These are phyloP conservation scores for Pinna nobilis DNA, from an alignment of 1,140 invertebrate genomes.

Conservation along the genomic window DNA sequence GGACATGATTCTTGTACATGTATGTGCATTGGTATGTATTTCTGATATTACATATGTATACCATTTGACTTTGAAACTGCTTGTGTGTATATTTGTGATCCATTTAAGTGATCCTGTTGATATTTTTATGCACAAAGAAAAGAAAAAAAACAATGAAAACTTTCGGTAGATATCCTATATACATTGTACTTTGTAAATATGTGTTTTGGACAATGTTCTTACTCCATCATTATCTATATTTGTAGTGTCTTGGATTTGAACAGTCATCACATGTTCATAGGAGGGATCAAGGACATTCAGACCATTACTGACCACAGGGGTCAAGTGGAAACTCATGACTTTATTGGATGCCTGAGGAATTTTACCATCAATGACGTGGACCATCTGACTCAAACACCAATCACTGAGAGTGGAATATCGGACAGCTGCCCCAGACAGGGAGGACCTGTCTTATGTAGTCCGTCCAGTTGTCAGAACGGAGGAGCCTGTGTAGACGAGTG, in stretches of 20 bases:
- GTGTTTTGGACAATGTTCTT: background rate
- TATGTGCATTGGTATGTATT: no score
- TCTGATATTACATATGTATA: no score
- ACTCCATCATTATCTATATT: background rate
- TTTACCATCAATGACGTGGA: constrained; percentile 88
- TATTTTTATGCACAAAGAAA: background rate
- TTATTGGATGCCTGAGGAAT: constrained; percentile 94
- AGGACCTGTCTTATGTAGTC: constrained; percentile 66
- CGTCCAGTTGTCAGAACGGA: constrained; percentile 79
- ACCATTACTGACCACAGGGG: constrained; percentile 89
- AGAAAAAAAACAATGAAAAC: no score
- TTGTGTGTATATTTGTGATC: no score
- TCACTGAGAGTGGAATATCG: constrained; percentile 78
- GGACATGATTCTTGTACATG: no score
- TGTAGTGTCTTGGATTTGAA: constrained; percentile 28
- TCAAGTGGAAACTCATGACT: constrained; percentile 92
- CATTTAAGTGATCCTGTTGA: no score
- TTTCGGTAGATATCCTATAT: no score
- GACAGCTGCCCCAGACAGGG: constrained; percentile 83
- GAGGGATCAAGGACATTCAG: constrained; percentile 88
- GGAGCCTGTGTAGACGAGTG: constrained; percentile 89
- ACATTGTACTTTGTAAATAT: background rate
- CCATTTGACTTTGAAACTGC: no score
- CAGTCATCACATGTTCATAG: constrained; percentile 85
- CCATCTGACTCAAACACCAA: constrained; percentile 39